Base-by-base conservation (phyloP, 2,113 vertebrate species). In the Eolophus roseicapilla region DNA sequence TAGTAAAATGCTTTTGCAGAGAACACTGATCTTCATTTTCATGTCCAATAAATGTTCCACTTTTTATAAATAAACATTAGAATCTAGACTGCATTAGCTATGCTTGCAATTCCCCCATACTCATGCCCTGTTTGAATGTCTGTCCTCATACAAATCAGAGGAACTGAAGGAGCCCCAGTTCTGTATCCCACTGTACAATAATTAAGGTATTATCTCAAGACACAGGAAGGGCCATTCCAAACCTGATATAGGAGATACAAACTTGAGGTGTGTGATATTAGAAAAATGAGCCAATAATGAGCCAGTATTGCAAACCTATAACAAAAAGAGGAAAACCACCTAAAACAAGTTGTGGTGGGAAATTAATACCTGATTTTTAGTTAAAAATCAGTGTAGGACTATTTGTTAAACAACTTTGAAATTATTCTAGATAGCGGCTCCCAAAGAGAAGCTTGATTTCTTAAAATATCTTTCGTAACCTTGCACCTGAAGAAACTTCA, bases 401-500 rank as follows among this genome's bases (percentile, higher is more conserved):
- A 44, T 47, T 33, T n/a, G 6, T 49, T 62, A 47, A 77, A 73
- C 64, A 64, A 5, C 10, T 82, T 49, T 13, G 6, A 73, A 83
- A 76, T 47, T 35, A 64, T n/a, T 88, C 70, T 52, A 52, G n/a
- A 68, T 8, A 75, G 25, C 6, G 69, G 33, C 17, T 85, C 24
- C 20, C 33, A 65, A 84, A 87, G 15, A 2, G 5, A 90, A 69
- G 33, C 7, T 47, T 43, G 33, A 59, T 67, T 77, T 67, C 63
- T 69, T 69, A 71, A 83, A 52, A 27, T 39, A 43, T 43, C 25
- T 88, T 88, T 92, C 3, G 0, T 63, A 90, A 91, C 7, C 2
- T 50, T 74, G 67, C 71, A 83, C 90, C 93, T 96, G 79, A 95
- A 88, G 71, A 71, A 96, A 88, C 16, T 47, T 83, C 64, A 86